Base-by-base conservation (phyloP, 2,113 vertebrate species). In the Syrmaticus mikado region DNA sequence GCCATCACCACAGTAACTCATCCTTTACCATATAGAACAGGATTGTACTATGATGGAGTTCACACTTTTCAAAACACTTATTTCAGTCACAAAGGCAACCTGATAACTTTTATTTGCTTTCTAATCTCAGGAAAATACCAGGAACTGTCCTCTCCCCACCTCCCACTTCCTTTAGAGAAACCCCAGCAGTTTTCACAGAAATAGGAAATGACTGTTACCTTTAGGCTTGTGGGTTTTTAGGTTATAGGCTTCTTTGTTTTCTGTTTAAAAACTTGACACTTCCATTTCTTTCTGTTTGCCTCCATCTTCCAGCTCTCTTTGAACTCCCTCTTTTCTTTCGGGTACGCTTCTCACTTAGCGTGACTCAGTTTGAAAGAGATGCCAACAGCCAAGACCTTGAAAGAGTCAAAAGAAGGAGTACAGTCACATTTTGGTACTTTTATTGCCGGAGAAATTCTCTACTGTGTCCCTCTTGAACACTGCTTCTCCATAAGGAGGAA, bases 61-160 rank as follows among this genome's bases (percentile, higher is more conserved):
- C 82, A 38, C 43, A 2, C 43, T 87, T 71, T 43, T 72, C 0
- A 1, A 43, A 61, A 68, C 34, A 0, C n/a, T 61, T 48, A 41
- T 67, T 48, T 80, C 46, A 28, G 68, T 81, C 82, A 84, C 3
- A 1, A 41, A 85, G 57, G 68, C 84, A 93, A 76, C 34, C 40
- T 46, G 38, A n/a, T 65, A 43, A 78, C 34, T 92, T 45, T 50
- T 74, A 36, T 77, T 68, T 86, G 68, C 91, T 85, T 85, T 94
- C 93, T 92, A 90, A 72, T 86, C 91, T 30, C 73, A 94, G 94
- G 94, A 94, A 94, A 93, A 94, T 90, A 94, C 94, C 76, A 84
- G 90, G 73, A 96, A 92, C 90, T 75, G 75, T 89, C 87, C 50
- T 91, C 38, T 90, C 88, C 34, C 85, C 76, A 90, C 18, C 73